Evolutionary conservation across 1,140 invertebrate species (phyloP), one percentile per base, ranked within the genome.

Genomic region (Latrodectus geometricus): DNA sequence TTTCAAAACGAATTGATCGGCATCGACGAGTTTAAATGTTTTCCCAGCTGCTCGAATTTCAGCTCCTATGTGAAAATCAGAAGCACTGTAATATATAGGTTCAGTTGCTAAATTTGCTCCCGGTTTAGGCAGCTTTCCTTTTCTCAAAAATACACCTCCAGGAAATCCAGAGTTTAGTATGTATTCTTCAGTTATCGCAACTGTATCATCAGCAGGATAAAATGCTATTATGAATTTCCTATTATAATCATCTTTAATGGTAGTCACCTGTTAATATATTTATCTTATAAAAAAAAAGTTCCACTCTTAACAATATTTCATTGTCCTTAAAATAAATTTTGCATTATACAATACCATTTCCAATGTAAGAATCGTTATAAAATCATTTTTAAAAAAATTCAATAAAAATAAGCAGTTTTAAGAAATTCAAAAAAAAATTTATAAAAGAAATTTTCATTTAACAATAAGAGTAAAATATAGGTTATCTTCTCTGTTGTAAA

Each of bases 101-200:
- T 52, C 21, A 21, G 15, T 8, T 7, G 15, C 7, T 17, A 14
- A 9, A 14, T 54, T 35, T 8, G 48, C 8, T 0, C 23, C 49
- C 0, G 20, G 54, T 23, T 80, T 80, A 0, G 48, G 35, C 12
- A 87, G 12, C 48, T 54, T 72, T 56, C 9, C 23, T 35, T 69
- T 61, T 54, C 80, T 87, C 50, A 87, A 54, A 20, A 87, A 87
- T 12, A 52, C 11, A 0, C 85, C 85, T 9, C 85, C 77, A 15
- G 76, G 20, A 20, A 87, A 87, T 8, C 85, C 85, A 2, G 85
- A 87, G 20, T 87, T 87, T 0, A 69, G 85, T 21, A 87, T 80
- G 7, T 17, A 20, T 48, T 79, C 68, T 66, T 87, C 85, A 21
- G 35, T 73, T 15, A 87, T 87, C 35, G 54, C 8, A 8, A 87